A percentile compares a stretch with the other conserved stretches of the same genome.
Conservation (phyloP, 2,797 vertebrate species). For the Florisuga fusca region DNA sequence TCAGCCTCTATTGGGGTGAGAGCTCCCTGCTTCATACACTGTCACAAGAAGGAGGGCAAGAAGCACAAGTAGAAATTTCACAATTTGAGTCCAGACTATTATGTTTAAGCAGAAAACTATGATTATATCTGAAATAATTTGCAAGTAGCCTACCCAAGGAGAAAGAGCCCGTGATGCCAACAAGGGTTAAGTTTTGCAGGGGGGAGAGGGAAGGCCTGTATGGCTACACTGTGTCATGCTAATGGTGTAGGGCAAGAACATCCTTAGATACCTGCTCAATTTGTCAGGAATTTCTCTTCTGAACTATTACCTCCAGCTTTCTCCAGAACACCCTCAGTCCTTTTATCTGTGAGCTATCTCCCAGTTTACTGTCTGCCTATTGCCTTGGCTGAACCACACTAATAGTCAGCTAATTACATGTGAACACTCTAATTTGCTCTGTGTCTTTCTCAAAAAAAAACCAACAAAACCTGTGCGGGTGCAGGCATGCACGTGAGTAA, state of each 20-base stretch:
- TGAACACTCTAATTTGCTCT: conserved; percentile 54
- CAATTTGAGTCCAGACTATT: background rate
- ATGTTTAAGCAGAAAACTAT: background rate
- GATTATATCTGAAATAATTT: background rate
- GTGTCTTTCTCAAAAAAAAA: conserved; percentile 16
- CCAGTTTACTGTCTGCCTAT: conserved; percentile 29
- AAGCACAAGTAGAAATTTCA: background rate
- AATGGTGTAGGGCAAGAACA: background rate
- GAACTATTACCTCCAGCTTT: conserved; percentile 15
- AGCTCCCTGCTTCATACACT: background rate
- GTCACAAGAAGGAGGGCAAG: background rate
- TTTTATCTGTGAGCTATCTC: conserved; percentile 14
- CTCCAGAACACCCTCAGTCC: background rate
- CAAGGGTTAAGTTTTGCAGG: background rate
- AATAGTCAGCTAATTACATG: conserved; percentile 60
- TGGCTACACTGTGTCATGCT: background rate
- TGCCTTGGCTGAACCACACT: conserved; percentile 44
- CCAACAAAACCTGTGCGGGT: background rate
- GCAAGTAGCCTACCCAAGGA: background rate
- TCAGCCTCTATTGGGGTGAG: background rate
- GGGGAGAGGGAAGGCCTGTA: background rate
- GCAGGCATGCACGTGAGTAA: background rate
- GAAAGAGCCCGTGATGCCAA: background rate
- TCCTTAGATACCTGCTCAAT: conserved; percentile 27
- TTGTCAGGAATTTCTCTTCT: conserved; percentile 41